Evolutionary conservation across 2,888 invertebrate genomes (phyloP).

Genomic region (Pristionchus entomophagus): DNA sequence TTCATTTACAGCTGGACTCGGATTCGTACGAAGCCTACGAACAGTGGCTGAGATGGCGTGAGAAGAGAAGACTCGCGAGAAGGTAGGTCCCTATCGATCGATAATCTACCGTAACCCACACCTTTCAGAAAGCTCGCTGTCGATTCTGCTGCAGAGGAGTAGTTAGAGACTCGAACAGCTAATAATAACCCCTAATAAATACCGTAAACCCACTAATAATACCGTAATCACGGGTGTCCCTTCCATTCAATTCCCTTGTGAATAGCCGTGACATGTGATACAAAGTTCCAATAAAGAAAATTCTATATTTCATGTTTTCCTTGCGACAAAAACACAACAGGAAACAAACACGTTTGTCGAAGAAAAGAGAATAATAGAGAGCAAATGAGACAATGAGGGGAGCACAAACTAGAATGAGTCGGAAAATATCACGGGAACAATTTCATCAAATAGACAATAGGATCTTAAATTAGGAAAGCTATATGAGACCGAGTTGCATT

Average conservation of each 20-base stretch:
- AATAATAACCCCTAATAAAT: not conserved
- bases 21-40: slow-evolving; percentile 21
- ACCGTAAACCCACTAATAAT: not conserved
- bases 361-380: not conserved
- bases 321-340: slow-evolving; percentile 22
- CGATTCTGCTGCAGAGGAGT: not conserved
- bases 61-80: slow-evolving; percentile 10
- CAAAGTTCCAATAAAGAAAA: not conserved
- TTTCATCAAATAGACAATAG: not conserved
- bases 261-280: not conserved
- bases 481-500: slow-evolving; percentile 30
- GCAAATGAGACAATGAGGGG: not conserved
- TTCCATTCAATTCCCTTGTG: not conserved
- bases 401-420: not conserved
- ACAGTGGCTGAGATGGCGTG: slow-evolving; percentile 34
- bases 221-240: not conserved
- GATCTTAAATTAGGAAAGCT: not conserved
- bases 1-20: slow-evolving; percentile 1
- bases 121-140: not conserved
- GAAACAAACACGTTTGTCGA: slow-evolving; percentile 21
- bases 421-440: slow-evolving; percentile 22
- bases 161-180: no score
- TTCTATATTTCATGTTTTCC: slow-evolving; percentile 20
- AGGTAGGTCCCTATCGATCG: not conserved
- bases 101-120: not conserved